Evolutionary conservation across 2,113 vertebrate species (phyloP).

Genomic region (Cebus imitator): DNA sequence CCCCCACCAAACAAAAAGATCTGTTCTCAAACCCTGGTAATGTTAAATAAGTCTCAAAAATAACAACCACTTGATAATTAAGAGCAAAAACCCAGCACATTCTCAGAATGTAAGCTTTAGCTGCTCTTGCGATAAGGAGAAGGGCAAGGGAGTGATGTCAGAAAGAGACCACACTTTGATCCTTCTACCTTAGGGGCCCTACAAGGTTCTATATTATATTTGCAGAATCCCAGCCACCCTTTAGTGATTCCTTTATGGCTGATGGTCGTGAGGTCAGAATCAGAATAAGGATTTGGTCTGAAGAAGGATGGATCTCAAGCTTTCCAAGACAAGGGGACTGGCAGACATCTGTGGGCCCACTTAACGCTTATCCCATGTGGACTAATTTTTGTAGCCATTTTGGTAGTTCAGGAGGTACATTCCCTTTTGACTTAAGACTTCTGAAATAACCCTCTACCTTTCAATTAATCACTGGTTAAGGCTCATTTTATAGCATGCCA

Average conservation of each 20-base stretch:
- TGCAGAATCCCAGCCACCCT: neutral
- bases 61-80: slow-evolving; percentile 2
- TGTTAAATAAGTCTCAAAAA: slow-evolving; percentile 6
- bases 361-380: neutral
- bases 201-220: neutral
- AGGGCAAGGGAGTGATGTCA: neutral
- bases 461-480: slow-evolving; percentile 35
- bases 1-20: neutral
- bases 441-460: slow-evolving; percentile 41
- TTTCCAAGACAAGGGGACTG: neutral
- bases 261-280: neutral
- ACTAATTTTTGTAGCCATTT: neutral
- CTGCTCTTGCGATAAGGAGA: neutral
- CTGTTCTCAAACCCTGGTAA: neutral
- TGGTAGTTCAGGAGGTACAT: neutral
- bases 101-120: neutral
- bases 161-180: neutral
- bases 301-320: neutral
- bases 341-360: neutral
- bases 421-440: slow-evolving; percentile 39
- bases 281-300: neutral
- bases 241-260: neutral
- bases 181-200: neutral
- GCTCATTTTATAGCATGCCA: slow-evolving; percentile 38
- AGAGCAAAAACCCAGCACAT: neutral